These are phyloP conservation scores for Pseudocheirus occidentalis DNA, from an alignment of 2,797 vertebrate species.

Conservation along the genomic window DNA sequence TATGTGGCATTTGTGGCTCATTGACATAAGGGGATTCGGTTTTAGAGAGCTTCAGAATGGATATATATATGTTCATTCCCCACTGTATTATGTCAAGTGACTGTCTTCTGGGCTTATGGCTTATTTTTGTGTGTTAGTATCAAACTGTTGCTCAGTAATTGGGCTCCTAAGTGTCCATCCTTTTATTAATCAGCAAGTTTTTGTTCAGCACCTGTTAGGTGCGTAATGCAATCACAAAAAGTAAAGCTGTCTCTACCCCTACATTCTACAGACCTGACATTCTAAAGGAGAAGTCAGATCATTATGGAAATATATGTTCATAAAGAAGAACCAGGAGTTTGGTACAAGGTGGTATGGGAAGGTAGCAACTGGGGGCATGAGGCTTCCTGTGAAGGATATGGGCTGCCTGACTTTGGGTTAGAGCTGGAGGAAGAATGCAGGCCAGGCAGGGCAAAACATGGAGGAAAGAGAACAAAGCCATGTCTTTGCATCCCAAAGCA, in stretches of 20 bases:
- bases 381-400: not conserved
- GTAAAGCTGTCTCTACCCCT: not conserved
- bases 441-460: not conserved
- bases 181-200: not conserved
- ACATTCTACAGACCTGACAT: too few species aligned
- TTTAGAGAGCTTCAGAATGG: not conserved
- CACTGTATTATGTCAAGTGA: not conserved
- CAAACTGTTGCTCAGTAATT: not conserved
- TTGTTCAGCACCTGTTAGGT: not conserved
- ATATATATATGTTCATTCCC: not conserved
- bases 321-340: not conserved
- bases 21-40: conserved; percentile 1
- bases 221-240: not conserved
- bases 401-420: too few species aligned
- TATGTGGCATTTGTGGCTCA: conserved; percentile 17
- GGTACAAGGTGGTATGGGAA: not conserved
- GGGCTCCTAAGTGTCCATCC: not conserved
- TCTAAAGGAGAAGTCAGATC: not conserved
- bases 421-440: not conserved
- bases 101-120: not conserved
- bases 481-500: not conserved
- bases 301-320: not conserved
- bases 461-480: not conserved
- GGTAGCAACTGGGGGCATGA: not conserved
- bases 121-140: not conserved